Evolutionary conservation across 2,797 vertebrate genomes (phyloP).

Genomic region (Mormyrus proboscirostris): DNA sequence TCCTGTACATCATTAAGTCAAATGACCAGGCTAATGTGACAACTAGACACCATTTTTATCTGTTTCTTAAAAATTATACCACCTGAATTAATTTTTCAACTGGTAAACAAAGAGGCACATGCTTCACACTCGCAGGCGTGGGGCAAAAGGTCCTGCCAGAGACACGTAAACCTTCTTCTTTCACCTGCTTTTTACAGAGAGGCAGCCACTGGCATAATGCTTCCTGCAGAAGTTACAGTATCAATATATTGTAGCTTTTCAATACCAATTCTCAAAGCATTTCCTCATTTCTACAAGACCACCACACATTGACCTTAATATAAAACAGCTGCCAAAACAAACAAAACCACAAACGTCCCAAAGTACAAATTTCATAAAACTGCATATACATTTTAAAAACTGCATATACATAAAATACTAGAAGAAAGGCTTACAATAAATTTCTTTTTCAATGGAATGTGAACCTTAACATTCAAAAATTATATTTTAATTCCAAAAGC

Average conservation of each 20-base stretch:
- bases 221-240: not conserved
- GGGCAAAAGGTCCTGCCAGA: not conserved
- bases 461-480: not conserved
- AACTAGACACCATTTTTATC: not conserved
- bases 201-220: not conserved
- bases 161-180: not conserved
- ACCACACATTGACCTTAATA: not conserved
- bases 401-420: not conserved
- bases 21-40: not conserved
- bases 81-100: not conserved
- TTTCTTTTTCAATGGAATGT: not conserved
- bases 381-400: not conserved
- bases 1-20: not conserved
- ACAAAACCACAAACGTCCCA: not conserved
- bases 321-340: not conserved
- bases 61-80: not conserved
- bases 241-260: not conserved
- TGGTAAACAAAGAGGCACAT: not conserved
- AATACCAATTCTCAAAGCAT: not conserved
- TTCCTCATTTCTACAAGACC: slow-evolving; percentile 6
- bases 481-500: not conserved
- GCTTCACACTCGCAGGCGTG: not conserved
- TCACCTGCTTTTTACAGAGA: not conserved
- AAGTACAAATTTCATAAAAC: not conserved
- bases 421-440: not conserved